These are phyloP conservation scores for Musca domestica DNA, from an alignment of 1,140 invertebrate species.

Conservation along the genomic window DNA sequence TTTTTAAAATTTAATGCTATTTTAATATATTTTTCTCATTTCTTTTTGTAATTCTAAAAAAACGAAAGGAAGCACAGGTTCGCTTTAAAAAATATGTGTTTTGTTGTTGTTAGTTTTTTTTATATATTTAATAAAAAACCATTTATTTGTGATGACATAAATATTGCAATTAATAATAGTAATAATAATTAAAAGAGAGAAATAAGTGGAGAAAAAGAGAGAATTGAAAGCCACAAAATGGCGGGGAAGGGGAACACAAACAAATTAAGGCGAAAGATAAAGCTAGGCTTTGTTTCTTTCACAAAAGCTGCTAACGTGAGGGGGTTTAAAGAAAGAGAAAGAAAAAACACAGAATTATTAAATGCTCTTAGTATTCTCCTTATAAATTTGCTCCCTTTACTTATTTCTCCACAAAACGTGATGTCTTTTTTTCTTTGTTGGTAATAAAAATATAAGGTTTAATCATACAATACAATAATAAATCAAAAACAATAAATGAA, in stretches of 20 bases:
- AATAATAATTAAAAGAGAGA: no score
- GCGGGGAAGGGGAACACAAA: no score
- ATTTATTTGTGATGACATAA: slow-evolving; percentile 15
- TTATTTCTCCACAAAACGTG: not conserved
- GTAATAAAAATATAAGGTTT: not conserved
- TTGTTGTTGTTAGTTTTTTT: slow-evolving; percentile 14
- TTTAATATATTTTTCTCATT: slow-evolving; percentile 22
- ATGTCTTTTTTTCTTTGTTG: not conserved
- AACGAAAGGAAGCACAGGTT: slow-evolving; percentile 53
- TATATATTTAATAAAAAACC: slow-evolving; percentile 23
- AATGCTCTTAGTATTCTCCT: not conserved
- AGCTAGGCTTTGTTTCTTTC: slow-evolving; percentile 5
- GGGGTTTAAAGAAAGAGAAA: not conserved
- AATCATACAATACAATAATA: not conserved
- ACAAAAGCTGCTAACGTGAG: not conserved
- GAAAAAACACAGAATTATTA: not conserved
- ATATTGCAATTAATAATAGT: no score
- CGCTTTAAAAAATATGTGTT: slow-evolving; percentile 33
- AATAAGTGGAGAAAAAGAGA: no score
- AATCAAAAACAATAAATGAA: not conserved
- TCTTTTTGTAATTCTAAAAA: slow-evolving; percentile 52
- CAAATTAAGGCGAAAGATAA: not conserved
- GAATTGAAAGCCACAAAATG: no score
- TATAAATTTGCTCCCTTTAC: no score
- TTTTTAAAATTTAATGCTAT: slow-evolving; percentile 28